phyloP scores from a whole-genome alignment of 2,797 vertebrate species.

The Peromyscus attwateri region DNA sequence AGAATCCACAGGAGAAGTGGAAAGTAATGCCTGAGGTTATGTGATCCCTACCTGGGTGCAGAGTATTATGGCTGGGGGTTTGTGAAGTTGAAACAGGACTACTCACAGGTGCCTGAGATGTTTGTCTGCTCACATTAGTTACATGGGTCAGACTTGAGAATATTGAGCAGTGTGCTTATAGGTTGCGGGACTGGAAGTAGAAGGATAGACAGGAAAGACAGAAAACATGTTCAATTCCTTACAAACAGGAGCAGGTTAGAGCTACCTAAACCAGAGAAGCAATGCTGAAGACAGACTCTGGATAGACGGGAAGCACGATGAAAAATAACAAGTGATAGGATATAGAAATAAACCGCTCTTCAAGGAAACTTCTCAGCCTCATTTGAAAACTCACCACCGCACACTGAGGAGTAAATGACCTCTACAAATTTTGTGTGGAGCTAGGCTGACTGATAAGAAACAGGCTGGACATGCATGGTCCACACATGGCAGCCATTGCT shows the following conservation, averaged over 20 bases:
- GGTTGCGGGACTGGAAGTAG: neutral
- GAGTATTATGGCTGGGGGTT: neutral
- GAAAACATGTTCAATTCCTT: neutral
- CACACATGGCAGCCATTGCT: conserved; percentile 44
- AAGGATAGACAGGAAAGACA: neutral
- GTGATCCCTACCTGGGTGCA: neutral
- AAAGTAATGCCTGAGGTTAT: neutral
- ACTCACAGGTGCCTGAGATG: neutral
- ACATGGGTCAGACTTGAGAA: neutral
- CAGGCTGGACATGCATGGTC: conserved; percentile 39
- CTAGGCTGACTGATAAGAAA: neutral
- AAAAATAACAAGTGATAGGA: neutral
- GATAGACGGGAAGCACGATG: neutral
- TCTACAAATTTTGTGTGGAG: neutral
- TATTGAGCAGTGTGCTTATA: neutral
- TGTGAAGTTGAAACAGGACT: neutral
- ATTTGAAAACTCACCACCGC: neutral
- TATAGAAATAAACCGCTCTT: neutral
- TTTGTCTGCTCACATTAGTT: neutral
- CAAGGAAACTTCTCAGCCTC: neutral
- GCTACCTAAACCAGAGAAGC: neutral
- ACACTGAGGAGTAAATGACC: neutral
- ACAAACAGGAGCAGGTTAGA: neutral
- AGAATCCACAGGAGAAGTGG: neutral
- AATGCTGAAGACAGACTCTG: neutral